Conservation (phyloP, 1,140 invertebrate species). For the Trichogramma pretiosum region DNA sequence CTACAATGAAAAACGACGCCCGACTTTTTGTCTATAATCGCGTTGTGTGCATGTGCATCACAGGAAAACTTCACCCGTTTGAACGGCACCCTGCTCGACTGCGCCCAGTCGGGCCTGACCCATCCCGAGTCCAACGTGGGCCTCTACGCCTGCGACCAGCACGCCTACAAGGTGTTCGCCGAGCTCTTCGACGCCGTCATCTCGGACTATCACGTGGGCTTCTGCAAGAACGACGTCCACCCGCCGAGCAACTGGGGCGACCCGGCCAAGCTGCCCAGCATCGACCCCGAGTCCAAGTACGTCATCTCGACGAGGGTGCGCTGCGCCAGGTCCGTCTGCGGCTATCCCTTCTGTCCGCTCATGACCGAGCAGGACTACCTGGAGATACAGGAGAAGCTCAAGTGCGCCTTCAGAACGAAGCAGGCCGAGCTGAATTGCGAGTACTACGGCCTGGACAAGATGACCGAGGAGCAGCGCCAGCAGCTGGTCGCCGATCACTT, state of each 20-base stretch:
- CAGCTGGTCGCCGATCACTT: conserved; percentile 70
- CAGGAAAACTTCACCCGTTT: too few relatives aligned
- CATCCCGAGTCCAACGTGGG: conserved; percentile 57
- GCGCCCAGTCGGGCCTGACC: conserved; percentile 58
- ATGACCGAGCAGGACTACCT: conserved; percentile 59
- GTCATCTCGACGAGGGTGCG: conserved; percentile 69
- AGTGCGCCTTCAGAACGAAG: too few relatives aligned
- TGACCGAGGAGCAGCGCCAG: conserved; percentile 59
- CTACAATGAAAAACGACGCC: too few relatives aligned
- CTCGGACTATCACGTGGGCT: conserved; percentile 62
- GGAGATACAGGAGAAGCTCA: conserved; percentile 55
- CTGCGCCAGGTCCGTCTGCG: conserved; percentile 58
- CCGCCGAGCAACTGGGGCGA: conserved; percentile 63
- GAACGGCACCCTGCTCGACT: conserved; percentile 57
- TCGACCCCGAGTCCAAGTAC: conserved; percentile 62
- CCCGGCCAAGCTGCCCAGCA: conserved; percentile 53
- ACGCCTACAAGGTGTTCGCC: conserved; percentile 59
- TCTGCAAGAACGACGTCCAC: conserved; percentile 55
- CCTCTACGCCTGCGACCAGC: conserved; percentile 64
- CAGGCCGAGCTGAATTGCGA: conserved; percentile 58
- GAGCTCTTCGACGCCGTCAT: conserved; percentile 70
- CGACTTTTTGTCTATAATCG: too few relatives aligned
- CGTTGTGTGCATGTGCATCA: too few relatives aligned
- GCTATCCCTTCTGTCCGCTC: conserved; percentile 70
- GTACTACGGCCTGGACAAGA: conserved; percentile 61